Base-by-base conservation (phyloP, 2,888 invertebrate species). In the Mythimna albipuncta region DNA sequence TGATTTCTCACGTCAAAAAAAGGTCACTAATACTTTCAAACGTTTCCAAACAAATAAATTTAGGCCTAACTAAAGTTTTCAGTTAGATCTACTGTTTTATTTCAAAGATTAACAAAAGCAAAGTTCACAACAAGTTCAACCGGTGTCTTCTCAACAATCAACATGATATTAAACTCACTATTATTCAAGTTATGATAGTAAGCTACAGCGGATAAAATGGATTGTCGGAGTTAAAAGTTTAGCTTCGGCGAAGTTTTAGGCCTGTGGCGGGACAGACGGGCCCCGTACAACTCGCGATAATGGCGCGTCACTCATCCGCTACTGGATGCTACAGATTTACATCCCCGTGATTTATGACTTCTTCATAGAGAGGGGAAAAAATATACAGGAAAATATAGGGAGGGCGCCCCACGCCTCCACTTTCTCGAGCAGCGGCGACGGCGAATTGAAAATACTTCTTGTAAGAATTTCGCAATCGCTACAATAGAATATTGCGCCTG, bases 321-420 rank as follows among this genome's bases (percentile, higher is more conserved):
- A 90, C 92, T 94, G 94, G 94, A 93, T 94, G 94, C 91, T 95
- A 93, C 95, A 95, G 96, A 96, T 96, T 95, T 96, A 96, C 95
- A 96, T 96, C 91, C 94, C 85, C 85, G 92, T 96, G 95, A 96
- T 96, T 96, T 96, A 96, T 95, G 95, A 94, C 94, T 94, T 93
- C 95, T 96, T 96, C 94, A 95, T 96, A 93, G 91, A 95, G 94
- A 94, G 94, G 93, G 94, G 92, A 93, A 93, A 93, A 93, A 93
- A 93, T 94, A 88, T 93, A 94, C 93, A 93, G 89, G 89, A 88
- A 93, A 93, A 92, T 91, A 91, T 84, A 89, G 89, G 87, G 89
- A 89, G 89, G 83, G 64, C 72, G 70, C 80, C 21, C 80, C 21
- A 16, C 84, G 70, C 80, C 81, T 74, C 82, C 81, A 62, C 87